Percentiles rank a stretch among this genome's conserved stretches.
These are phyloP conservation scores for Molossus alvarezi DNA, from an alignment of 2,797 vertebrate genomes.

Conservation along the genomic window DNA sequence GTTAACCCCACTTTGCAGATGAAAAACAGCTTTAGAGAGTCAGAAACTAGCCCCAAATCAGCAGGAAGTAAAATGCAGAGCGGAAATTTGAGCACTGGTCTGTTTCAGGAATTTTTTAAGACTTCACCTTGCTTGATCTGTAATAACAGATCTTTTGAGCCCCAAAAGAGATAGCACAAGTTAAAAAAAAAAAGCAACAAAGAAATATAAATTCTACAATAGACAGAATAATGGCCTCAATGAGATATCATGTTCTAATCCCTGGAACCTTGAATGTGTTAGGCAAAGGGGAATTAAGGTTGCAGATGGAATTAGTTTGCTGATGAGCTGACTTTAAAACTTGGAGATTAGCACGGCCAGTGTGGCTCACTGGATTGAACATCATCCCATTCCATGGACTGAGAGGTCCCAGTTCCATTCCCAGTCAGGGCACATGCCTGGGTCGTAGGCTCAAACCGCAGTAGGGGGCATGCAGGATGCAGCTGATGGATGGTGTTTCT, in stretches of 20 bases:
- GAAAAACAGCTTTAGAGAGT: neutral
- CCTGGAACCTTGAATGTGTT: neutral
- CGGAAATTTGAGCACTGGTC: neutral
- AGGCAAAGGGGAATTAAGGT: neutral
- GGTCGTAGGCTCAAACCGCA: no score
- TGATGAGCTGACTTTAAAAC: neutral
- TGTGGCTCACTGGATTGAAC: no score
- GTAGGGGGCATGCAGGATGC: no score
- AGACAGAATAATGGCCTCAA: neutral
- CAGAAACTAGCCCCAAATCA: neutral
- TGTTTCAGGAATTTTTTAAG: slow-evolving; percentile 29
- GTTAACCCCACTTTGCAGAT: neutral
- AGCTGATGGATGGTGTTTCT: no score
- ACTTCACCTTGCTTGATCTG: slow-evolving; percentile 1
- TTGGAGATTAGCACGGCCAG: no score
- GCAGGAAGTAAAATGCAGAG: neutral
- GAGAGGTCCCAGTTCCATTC: no score
- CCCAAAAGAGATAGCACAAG: slow-evolving; percentile 3
- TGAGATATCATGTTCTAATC: neutral
- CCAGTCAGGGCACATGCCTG: no score
- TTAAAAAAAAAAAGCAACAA: neutral
- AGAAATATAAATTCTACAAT: neutral
- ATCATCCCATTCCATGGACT: no score
- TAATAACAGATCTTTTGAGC: slow-evolving; percentile 41
- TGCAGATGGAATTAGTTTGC: neutral